Evolutionary conservation across 23 tunicate species (phyloP).

Genomic region (Pegea sp.): DNA sequence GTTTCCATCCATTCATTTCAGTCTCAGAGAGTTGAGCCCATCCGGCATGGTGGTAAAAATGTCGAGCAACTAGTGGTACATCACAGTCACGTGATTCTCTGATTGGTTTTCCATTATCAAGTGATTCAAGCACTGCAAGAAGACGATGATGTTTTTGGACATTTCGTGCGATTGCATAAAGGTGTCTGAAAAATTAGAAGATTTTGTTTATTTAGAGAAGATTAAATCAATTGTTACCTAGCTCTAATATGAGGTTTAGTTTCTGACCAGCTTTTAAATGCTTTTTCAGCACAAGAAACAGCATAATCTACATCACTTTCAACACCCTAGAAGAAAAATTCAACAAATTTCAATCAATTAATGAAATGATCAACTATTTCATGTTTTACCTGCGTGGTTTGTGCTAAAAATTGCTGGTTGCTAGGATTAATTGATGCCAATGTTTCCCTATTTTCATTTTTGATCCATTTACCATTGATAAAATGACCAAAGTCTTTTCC

Average conservation of each 20-base stretch:
- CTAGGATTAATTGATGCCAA: conserved; percentile 42
- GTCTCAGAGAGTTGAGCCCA: conserved; percentile 78
- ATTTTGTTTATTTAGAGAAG: neutral
- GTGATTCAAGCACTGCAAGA: conserved; percentile 88
- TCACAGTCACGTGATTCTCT: conserved; percentile 95
- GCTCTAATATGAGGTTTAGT: conserved; percentile 64
- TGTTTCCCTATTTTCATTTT: conserved; percentile 51
- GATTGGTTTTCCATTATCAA: conserved; percentile 91
- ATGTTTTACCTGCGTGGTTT: conserved; percentile 67
- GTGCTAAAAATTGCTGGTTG: conserved; percentile 48
- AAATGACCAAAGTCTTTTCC: conserved; percentile 62
- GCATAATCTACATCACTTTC: conserved; percentile 76
- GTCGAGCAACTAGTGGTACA: conserved; percentile 87
- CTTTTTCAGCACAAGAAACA: conserved; percentile 54
- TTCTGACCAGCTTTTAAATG: conserved; percentile 66
- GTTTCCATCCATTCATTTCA: conserved; percentile 96
- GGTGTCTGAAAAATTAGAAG: conserved; percentile 18
- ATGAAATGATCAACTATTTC: too few relatives aligned
- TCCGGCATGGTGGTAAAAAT: conserved; percentile 97
- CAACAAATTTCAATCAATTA: too few relatives aligned
- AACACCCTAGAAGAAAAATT: conserved; percentile 60
- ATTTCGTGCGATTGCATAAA: conserved; percentile 87
- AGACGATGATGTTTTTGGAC: conserved; percentile 92
- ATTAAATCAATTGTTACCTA: conserved; percentile 8
- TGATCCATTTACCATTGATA: conserved; percentile 72